Conservation (phyloP, 2,113 vertebrate genomes). For the Delphinapterus leucas region DNA sequence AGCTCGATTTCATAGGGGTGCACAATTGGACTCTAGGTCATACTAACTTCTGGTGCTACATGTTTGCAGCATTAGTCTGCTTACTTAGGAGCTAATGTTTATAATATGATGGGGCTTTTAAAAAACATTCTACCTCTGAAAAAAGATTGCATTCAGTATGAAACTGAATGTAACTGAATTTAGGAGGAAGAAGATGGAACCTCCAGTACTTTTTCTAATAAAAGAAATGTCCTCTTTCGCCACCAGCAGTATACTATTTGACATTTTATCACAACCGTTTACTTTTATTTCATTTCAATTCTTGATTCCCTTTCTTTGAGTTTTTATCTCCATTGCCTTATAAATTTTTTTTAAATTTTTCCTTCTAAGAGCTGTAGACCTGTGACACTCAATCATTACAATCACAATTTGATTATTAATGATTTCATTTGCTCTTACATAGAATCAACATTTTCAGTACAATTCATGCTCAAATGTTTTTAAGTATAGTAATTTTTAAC, state of each 20-base stretch:
- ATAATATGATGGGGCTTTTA: not conserved
- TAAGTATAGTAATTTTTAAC: conserved; percentile 24
- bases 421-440: not conserved
- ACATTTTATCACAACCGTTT: not conserved
- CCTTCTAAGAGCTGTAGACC: not conserved
- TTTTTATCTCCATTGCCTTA: not conserved
- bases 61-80: not conserved
- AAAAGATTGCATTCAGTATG: not conserved
- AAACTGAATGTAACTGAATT: not conserved
- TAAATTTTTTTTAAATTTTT: not conserved
- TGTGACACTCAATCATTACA: not conserved
- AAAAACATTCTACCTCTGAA: not conserved
- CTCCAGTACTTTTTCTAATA: not conserved
- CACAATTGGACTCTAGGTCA: not conserved
- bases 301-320: not conserved
- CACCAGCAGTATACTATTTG: not conserved
- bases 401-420: not conserved
- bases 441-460: not conserved
- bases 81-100: not conserved
- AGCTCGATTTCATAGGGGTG: not conserved
- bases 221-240: conserved; percentile 17
- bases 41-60: not conserved
- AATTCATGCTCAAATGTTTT: not conserved
- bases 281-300: not conserved
- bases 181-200: not conserved